Evolutionary conservation across 2,113 vertebrate genomes (phyloP).

Genomic region (Rhea pennata): DNA sequence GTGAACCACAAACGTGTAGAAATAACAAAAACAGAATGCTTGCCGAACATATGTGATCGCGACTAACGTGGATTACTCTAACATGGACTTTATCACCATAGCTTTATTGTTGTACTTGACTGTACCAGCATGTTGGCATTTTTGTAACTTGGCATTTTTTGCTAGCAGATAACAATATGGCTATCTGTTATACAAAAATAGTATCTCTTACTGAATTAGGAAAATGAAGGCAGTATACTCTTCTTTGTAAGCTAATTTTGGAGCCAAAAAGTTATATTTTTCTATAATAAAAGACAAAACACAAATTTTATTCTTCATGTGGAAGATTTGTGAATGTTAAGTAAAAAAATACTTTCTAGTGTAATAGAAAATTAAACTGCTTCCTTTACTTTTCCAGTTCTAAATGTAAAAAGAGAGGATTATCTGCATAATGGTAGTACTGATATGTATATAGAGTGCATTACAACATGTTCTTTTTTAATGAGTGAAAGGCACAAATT

Average conservation of each 20-base stretch:
- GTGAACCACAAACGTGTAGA: background rate
- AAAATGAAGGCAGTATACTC: background rate
- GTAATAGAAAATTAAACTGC: background rate
- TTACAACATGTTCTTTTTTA: background rate
- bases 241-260: background rate
- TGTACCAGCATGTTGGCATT: background rate
- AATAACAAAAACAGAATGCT: background rate
- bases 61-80: background rate
- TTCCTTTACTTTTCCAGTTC: background rate
- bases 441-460: background rate
- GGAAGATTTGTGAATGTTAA: background rate
- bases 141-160: background rate
- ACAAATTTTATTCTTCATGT: background rate
- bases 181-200: background rate
- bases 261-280: background rate
- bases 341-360: background rate
- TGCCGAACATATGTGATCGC: background rate
- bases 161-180: background rate
- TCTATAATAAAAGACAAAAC: background rate
- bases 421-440: background rate
- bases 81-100: background rate
- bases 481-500: background rate
- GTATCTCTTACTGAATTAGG: background rate
- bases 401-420: background rate
- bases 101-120: background rate